Evolutionary conservation across 2,888 invertebrate genomes (phyloP), one percentile per base, ranked within the genome.

Genomic region (Epistrophe grossulariae): DNA sequence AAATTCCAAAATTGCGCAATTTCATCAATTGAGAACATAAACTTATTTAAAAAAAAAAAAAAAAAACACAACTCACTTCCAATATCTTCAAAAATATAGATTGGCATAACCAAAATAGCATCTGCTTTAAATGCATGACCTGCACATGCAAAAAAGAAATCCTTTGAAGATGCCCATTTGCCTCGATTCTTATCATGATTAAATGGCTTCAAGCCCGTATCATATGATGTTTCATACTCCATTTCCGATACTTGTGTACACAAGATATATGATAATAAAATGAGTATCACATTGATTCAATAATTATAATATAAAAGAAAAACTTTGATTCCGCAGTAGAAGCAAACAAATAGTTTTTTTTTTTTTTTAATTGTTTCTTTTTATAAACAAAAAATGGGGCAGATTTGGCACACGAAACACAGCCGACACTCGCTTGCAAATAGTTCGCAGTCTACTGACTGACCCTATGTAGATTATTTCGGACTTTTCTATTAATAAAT

Each of bases 101-200:
- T 90, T 1, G 90, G 96, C 92, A 96, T 96, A 85, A 96, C 93
- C 95, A 96, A 95, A 45, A 97, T 95, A 90, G 97, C 95, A 87
- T 97, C 97, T 83, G 97, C 95, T 57, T 97, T 97, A 57, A 97
- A 96, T 4, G 96, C 96, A 89, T 97, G 96, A 8, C 97, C 97
- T 70, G 97, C 94, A 90, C 96, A 96, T 60, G 96, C 96, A 81
- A 96, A 93, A 48, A 97, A 93, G 91, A 96, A 97, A 92, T 97
- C 97, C 62, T 94, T 93, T 91, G 96, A 96, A 84, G 93, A 95
- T 55, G 94, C 95, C 97, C 97, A 97, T 89, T 95, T 94, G 66
- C 96, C 97, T 57, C 95, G 92, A 13, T 88, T 79, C 7, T 87
- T 66, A 66, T 92, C 92, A 10, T 92, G 92, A 13, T 82, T 84